phyloP scores from a whole-genome alignment of 2,888 invertebrate genomes.

The Trisateles emortualis region DNA sequence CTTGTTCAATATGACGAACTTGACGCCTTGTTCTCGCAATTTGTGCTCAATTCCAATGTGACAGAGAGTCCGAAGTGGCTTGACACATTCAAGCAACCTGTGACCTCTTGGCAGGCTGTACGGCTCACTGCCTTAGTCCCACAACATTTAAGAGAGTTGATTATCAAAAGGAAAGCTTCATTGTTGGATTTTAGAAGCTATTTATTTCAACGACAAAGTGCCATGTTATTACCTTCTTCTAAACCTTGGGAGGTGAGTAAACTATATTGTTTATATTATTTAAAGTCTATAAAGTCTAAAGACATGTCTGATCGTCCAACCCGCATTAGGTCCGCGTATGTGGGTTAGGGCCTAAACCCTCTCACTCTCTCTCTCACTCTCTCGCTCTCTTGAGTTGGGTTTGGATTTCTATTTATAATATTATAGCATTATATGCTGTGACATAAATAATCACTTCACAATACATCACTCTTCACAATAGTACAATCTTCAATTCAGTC shows the following conservation, averaged over 20 bases:
- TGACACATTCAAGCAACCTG: constrained; percentile 91
- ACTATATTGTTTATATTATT: not conserved
- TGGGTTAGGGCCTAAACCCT: too few relatives aligned
- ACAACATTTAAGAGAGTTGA: constrained; percentile 82
- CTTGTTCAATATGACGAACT: constrained; percentile 98
- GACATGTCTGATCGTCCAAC: too few relatives aligned
- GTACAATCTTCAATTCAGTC: too few relatives aligned
- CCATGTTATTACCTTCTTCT: constrained; percentile 91
- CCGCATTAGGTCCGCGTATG: too few relatives aligned
- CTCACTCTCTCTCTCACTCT: too few relatives aligned
- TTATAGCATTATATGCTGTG: too few relatives aligned
- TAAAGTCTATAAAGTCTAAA: too few relatives aligned
- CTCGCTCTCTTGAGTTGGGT: too few relatives aligned
- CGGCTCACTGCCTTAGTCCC: constrained; percentile 88
- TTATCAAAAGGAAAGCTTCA: constrained; percentile 87
- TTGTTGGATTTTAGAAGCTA: constrained; percentile 97
- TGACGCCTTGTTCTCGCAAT: constrained; percentile 98
- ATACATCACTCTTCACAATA: too few relatives aligned
- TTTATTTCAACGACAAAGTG: constrained; percentile 96
- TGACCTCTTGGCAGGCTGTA: constrained; percentile 95
- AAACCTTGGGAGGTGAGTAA: constrained; percentile 93
- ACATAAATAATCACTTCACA: too few relatives aligned
- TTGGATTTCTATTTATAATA: too few relatives aligned
- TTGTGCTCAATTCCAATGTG: constrained; percentile 96
- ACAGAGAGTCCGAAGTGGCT: constrained; percentile 96